Conservation (phyloP, 2,113 vertebrate species). For the Parus major region DNA sequence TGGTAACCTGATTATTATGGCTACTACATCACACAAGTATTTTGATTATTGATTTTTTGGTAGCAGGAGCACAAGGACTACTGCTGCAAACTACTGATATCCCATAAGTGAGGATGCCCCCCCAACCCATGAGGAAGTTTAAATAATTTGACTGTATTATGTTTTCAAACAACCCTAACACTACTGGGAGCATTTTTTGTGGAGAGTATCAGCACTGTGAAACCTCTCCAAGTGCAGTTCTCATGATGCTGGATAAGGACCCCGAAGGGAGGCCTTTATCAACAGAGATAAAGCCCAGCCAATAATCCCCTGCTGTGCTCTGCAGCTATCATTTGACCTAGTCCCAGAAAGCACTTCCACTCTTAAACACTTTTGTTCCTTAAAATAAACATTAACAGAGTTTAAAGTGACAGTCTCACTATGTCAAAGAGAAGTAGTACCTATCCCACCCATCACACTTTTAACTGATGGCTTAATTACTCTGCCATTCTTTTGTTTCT, state of each 20-base stretch:
- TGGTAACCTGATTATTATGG: not conserved
- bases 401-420: constrained; percentile 15
- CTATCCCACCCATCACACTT: not conserved
- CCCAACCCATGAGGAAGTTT: not conserved
- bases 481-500: not conserved
- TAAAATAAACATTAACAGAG: constrained; percentile 67
- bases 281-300: constrained; percentile 53
- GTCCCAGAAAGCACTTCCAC: constrained; percentile 52
- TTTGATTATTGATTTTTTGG: not conserved
- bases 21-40: not conserved
- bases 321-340: constrained; percentile 47
- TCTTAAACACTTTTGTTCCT: constrained; percentile 54
- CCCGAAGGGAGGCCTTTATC: constrained; percentile 49
- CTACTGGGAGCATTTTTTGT: not conserved
- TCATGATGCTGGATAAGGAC: constrained; percentile 44
- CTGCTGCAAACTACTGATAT: not conserved
- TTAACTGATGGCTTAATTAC: constrained; percentile 7
- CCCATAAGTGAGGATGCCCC: not conserved
- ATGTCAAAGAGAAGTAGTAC: not conserved
- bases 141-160: not conserved
- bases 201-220: not conserved
- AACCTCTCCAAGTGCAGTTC: not conserved
- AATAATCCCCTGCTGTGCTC: constrained; percentile 36
- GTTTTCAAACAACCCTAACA: not conserved
- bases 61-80: accelerated